phyloP scores from a whole-genome alignment of 2,113 vertebrate genomes.

The Pterocles orientalis region DNA sequence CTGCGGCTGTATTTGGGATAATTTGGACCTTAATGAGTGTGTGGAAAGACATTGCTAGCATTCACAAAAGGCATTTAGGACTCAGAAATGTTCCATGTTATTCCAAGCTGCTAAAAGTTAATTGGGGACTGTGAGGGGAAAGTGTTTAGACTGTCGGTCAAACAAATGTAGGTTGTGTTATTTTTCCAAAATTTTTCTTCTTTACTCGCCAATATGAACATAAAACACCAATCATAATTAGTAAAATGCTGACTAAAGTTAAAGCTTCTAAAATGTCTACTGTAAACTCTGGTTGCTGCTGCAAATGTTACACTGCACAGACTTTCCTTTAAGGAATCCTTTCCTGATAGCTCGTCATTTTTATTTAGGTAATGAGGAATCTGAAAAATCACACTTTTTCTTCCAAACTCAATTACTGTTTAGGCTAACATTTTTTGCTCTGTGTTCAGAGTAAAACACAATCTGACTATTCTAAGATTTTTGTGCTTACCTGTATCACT shows the following conservation, averaged over 20 bases:
- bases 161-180: neutral
- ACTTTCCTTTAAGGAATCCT: neutral
- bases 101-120: neutral
- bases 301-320: neutral
- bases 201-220: neutral
- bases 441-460: neutral
- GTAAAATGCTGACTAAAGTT: neutral
- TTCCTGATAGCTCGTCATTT: neutral
- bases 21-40: neutral
- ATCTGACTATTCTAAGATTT: neutral
- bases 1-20: neutral
- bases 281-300: neutral
- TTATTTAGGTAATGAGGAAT: neutral
- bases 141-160: neutral
- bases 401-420: neutral
- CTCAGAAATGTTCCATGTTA: neutral
- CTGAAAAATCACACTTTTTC: neutral
- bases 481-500: neutral
- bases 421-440: neutral
- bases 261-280: neutral
- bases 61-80: neutral
- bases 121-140: neutral
- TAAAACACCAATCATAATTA: neutral
- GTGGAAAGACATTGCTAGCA: neutral
- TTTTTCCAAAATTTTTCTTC: neutral